A percentile compares a stretch with the other conserved stretches of the same genome.
Evolutionary conservation across 2,113 vertebrate genomes (phyloP).

Genomic region (Gulo gulo): DNA sequence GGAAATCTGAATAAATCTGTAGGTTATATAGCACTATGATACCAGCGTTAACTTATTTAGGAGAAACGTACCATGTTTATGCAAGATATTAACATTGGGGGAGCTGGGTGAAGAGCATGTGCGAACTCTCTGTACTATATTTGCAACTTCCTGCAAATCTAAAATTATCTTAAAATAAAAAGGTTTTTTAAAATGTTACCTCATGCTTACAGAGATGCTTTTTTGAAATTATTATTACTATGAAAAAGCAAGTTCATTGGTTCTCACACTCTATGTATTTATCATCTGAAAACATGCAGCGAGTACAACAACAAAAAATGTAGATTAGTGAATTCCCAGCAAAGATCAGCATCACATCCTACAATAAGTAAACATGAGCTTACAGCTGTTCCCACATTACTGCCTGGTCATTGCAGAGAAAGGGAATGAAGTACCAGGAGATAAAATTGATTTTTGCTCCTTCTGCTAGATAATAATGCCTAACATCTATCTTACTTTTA

Average conservation of each 20-base stretch:
- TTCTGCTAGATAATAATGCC: slow-evolving; percentile 77
- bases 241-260: background rate
- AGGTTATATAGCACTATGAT: background rate
- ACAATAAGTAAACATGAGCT: slow-evolving; percentile 71
- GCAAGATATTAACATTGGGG: background rate
- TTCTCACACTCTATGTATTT: background rate
- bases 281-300: background rate
- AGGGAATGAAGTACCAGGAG: slow-evolving; percentile 54
- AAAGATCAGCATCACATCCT: slow-evolving; percentile 43
- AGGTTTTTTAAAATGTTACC: background rate
- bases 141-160: background rate
- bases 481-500: slow-evolving; percentile 81
- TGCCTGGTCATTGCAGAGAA: slow-evolving; percentile 28
- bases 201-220: background rate
- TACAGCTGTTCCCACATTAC: background rate
- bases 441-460: slow-evolving; percentile 81
- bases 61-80: background rate
- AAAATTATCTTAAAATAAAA: background rate
- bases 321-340: slow-evolving; percentile 53
- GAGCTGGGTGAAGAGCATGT: accelerated
- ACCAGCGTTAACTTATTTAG: background rate
- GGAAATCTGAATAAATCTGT: background rate
- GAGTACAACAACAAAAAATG: background rate
- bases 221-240: background rate
- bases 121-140: background rate